Conservation (phyloP, 2,113 vertebrate genomes). For the Callipepla californica region DNA sequence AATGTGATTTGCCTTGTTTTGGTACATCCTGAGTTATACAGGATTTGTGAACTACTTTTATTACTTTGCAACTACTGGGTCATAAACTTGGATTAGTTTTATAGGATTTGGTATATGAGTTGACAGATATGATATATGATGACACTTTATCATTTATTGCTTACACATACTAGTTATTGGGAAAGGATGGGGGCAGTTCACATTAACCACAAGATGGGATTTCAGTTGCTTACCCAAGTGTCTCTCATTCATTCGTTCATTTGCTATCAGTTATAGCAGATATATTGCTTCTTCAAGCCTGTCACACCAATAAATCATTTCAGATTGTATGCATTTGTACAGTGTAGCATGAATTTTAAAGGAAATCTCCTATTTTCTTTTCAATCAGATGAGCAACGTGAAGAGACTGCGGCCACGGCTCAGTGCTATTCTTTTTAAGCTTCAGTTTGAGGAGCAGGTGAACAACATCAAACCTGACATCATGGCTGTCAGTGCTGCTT, state of each 20-base stretch:
- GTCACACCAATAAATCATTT: slow-evolving; percentile 81
- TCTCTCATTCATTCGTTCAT: slow-evolving; percentile 69
- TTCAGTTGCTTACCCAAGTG: slow-evolving; percentile 64
- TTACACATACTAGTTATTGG: slow-evolving; percentile 63
- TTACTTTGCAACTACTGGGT: slow-evolving; percentile 59
- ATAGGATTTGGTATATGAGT: slow-evolving; percentile 56
- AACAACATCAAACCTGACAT: slow-evolving; percentile 95
- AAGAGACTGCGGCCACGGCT: slow-evolving; percentile 92
- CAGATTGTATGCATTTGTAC: slow-evolving; percentile 68
- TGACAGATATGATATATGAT: slow-evolving; percentile 70
- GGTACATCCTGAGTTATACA: background rate
- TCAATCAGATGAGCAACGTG: slow-evolving; percentile 93
- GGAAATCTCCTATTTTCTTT: slow-evolving; percentile 79
- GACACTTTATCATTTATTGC: slow-evolving; percentile 71
- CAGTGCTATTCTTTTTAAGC: slow-evolving; percentile 94
- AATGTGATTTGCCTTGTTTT: slow-evolving; percentile 52
- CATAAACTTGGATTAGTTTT: slow-evolving; percentile 64
- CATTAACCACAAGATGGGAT: slow-evolving; percentile 60
- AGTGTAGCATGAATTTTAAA: slow-evolving; percentile 78
- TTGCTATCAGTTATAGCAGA: slow-evolving; percentile 76
- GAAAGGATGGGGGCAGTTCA: slow-evolving; percentile 43
- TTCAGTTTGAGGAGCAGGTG: slow-evolving; percentile 98
- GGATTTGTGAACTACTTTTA: slow-evolving; percentile 49
- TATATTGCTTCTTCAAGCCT: slow-evolving; percentile 76
- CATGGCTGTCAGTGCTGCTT: slow-evolving; percentile 92